These are phyloP conservation scores for Tauraco hartlaubi DNA, from an alignment of 2,797 vertebrate genomes.

Conservation along the genomic window DNA sequence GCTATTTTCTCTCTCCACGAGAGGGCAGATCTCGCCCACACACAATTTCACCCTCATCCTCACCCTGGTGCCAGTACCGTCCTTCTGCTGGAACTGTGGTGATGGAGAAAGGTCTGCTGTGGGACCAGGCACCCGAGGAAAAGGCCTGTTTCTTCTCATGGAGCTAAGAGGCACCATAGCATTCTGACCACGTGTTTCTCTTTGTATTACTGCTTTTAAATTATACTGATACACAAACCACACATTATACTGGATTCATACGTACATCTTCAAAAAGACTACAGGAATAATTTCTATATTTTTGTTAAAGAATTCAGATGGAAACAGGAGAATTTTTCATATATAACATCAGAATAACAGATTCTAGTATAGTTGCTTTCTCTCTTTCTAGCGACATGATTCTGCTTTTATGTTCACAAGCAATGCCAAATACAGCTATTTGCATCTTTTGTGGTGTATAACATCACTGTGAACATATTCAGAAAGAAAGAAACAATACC, in stretches of 20 bases:
- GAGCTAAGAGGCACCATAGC: not conserved
- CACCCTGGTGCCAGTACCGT: not conserved
- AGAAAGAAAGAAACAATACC: not conserved
- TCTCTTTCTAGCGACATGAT: not conserved
- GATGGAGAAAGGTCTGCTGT: not conserved
- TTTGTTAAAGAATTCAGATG: not conserved
- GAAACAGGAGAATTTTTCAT: not conserved
- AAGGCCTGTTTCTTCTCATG: not conserved
- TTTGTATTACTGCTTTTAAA: not conserved
- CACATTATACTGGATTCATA: not conserved
- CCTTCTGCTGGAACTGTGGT: not conserved
- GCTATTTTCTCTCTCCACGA: no score
- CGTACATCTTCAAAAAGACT: not conserved
- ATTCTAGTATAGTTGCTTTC: not conserved
- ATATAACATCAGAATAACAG: not conserved
- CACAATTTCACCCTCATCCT: not conserved
- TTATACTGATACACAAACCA: not conserved
- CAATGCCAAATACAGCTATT: not conserved
- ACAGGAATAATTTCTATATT: not conserved
- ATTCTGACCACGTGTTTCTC: not conserved
- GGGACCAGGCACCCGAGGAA: not conserved
- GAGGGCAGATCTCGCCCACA: conserved; percentile 30
- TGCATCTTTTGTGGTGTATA: not conserved
- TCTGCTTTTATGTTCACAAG: not conserved
- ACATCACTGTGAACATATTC: not conserved